phyloP scores from a whole-genome alignment of 2,113 vertebrate genomes.

The Gopherus flavomarginatus region DNA sequence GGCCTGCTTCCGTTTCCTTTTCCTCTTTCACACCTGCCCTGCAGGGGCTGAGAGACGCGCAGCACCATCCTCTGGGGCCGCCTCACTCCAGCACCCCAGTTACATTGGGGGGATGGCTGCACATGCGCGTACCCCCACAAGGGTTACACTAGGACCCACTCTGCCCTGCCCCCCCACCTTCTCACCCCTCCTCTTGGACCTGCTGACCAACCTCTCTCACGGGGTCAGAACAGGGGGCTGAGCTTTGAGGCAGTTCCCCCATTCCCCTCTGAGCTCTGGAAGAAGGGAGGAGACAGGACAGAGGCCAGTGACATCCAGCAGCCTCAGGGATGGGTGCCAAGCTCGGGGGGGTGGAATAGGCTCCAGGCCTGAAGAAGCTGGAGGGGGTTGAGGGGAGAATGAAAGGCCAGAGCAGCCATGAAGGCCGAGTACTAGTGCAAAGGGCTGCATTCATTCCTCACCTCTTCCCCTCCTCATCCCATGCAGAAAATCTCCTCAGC shows the following conservation, averaged over 20 bases:
- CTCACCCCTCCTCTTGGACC: not conserved
- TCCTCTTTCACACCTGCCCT: not conserved
- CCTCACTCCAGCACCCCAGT: not conserved
- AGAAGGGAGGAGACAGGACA: not conserved
- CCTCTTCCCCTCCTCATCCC: not conserved
- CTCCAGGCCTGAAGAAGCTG: not conserved
- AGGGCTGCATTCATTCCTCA: not conserved
- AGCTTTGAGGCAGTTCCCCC: not conserved
- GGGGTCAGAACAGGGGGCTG: not conserved
- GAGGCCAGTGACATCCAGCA: not conserved
- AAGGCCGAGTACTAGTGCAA: not conserved
- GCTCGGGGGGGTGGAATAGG: conserved; percentile 12
- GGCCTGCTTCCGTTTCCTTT: not conserved
- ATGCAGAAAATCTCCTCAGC: conserved; percentile 54
- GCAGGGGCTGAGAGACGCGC: not conserved
- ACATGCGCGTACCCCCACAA: not conserved
- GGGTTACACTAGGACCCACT: not conserved
- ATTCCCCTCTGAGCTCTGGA: not conserved
- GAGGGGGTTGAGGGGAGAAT: not conserved
- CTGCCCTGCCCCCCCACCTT: not conserved
- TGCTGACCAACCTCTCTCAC: not conserved
- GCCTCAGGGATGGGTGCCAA: not conserved
- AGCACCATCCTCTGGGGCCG: not conserved
- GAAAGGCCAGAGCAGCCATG: not conserved
- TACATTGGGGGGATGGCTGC: too few relatives aligned